These are phyloP conservation scores for Eugnorisma glareosa DNA, from an alignment of 2,888 invertebrate species.

Conservation along the genomic window DNA sequence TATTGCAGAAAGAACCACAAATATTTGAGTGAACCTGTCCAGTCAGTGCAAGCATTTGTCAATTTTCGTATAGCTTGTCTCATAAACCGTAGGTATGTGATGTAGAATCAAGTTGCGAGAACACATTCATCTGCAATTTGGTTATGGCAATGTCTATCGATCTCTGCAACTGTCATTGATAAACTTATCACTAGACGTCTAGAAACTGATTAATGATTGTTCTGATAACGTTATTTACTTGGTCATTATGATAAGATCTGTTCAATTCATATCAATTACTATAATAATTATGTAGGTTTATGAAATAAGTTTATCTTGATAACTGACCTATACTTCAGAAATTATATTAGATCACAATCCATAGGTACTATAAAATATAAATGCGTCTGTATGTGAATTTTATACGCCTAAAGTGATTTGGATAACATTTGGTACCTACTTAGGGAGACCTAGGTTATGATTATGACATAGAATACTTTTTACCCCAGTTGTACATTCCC, in stretches of 20 bases:
- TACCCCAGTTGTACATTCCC: too few species aligned
- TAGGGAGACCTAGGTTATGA: background rate
- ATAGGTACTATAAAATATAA: too few species aligned
- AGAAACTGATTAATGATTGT: constrained; percentile 2
- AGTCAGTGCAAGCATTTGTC: background rate
- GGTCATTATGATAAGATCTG: constrained; percentile 31
- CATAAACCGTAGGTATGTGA: background rate
- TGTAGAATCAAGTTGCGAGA: background rate
- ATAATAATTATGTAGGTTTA: background rate
- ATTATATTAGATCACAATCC: background rate
- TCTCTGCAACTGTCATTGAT: background rate
- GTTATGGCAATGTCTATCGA: background rate
- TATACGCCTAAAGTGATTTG: too few species aligned
- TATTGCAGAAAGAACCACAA: too few species aligned
- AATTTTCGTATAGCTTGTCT: too few species aligned
- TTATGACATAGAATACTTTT: background rate
- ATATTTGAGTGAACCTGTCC: too few species aligned
- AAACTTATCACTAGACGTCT: background rate
- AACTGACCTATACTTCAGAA: background rate
- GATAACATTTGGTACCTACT: background rate
- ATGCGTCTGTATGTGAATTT: background rate
- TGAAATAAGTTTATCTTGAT: background rate
- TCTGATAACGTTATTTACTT: constrained; percentile 16
- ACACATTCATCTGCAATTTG: background rate
- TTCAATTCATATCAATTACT: constrained; percentile 6